Conservation (phyloP, 2,113 vertebrate species). For the Egretta garzetta region DNA sequence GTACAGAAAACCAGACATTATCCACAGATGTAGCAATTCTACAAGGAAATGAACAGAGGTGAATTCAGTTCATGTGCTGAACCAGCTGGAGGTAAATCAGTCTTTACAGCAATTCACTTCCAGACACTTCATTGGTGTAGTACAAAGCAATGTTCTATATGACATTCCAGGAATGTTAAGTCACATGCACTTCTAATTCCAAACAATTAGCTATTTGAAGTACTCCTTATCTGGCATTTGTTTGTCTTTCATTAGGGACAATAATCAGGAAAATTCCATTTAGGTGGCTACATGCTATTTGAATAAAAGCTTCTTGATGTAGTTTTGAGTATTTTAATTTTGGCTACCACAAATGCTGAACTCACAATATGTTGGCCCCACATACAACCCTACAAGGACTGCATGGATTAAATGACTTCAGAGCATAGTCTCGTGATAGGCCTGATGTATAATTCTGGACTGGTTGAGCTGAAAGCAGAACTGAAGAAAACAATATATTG, state of each 20-base stretch:
- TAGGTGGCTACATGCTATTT: neutral
- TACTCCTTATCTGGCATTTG: neutral
- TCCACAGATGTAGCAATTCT: neutral
- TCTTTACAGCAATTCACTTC: neutral
- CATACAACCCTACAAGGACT: neutral
- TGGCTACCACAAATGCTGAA: neutral
- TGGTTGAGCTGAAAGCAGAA: neutral
- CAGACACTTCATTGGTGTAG: neutral
- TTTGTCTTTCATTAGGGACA: neutral
- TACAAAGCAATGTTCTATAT: neutral
- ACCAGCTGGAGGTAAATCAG: neutral
- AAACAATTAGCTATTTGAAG: neutral
- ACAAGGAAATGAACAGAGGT: neutral
- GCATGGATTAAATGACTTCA: neutral
- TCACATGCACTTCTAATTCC: neutral
- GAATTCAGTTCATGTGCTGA: neutral
- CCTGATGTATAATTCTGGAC: neutral
- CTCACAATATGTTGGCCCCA: neutral
- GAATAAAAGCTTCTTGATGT: neutral
- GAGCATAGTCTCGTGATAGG: neutral
- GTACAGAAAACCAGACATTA: neutral
- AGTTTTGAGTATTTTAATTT: neutral
- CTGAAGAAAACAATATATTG: neutral
- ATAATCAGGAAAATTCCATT: neutral
- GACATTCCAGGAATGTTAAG: neutral